phyloP scores from a whole-genome alignment of 2,113 vertebrate species.

The Sinocyclocheilus anshuiensis region DNA sequence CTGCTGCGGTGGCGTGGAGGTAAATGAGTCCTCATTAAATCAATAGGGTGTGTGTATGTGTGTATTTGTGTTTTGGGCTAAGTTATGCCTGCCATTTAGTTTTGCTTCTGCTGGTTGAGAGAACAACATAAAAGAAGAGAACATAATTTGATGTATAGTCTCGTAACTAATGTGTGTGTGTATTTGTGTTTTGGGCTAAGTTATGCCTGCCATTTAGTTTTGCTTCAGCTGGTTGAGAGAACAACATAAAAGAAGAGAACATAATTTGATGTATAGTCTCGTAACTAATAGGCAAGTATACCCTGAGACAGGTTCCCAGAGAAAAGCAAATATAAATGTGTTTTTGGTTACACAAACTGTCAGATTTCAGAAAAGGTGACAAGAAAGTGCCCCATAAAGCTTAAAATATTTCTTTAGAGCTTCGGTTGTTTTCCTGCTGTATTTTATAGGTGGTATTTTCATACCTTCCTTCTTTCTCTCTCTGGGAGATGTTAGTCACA shows the following conservation, averaged over 20 bases:
- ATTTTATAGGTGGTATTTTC: constrained; percentile 27
- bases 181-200: too few relatives aligned
- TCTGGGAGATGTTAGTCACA: constrained; percentile 44
- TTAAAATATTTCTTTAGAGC: background rate
- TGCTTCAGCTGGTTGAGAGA: background rate
- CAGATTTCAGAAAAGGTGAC: background rate
- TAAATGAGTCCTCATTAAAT: constrained; percentile 43
- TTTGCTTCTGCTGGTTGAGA: background rate
- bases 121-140: background rate
- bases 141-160: constrained; percentile 1
- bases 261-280: constrained; percentile 7
- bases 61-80: background rate
- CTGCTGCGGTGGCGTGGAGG: background rate
- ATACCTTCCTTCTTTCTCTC: background rate
- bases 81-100: constrained; percentile 27
- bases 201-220: constrained; percentile 22
- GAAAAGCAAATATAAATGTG: constrained; percentile 1
- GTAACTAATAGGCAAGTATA: background rate
- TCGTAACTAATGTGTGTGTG: constrained; percentile 10
- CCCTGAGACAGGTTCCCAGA: background rate
- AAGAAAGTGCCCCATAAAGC: background rate
- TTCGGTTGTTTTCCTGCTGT: background rate
- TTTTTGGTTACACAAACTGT: background rate
- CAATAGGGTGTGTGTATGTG: constrained; percentile 5
- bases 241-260: background rate